Conservation (phyloP, 1,140 invertebrate species). For the Holotrichia oblita region DNA sequence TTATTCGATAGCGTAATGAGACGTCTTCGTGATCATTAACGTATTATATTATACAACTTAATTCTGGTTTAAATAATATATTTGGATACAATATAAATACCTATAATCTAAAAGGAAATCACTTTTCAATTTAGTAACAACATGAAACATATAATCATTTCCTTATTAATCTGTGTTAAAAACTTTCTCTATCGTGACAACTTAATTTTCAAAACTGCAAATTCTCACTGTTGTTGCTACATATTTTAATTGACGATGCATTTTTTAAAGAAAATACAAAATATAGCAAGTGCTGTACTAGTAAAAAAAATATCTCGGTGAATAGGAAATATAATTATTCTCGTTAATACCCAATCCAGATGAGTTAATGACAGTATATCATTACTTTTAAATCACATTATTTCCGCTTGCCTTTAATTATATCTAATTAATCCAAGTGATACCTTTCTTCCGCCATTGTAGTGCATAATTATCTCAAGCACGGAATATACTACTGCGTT, state of each 20-base stretch:
- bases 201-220: too few relatives aligned
- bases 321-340: neutral
- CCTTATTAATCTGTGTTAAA: too few relatives aligned
- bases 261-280: too few relatives aligned
- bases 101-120: too few relatives aligned
- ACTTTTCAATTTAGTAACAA: too few relatives aligned
- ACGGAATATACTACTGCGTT: neutral
- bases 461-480: neutral
- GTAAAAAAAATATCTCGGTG: neutral
- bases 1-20: neutral
- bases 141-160: too few relatives aligned
- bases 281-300: neutral
- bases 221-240: too few relatives aligned
- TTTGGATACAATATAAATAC: too few relatives aligned
- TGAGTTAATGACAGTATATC: neutral
- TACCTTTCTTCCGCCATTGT: neutral
- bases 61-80: too few relatives aligned
- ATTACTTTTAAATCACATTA: neutral
- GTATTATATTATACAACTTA: neutral
- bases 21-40: neutral
- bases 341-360: conserved; percentile 1
- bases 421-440: neutral
- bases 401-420: conserved; percentile 9
- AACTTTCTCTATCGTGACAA: too few relatives aligned
- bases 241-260: too few relatives aligned